Percentiles rank a stretch among this genome's conserved stretches.
These are phyloP conservation scores for Climacteris rufus DNA, from an alignment of 2,113 vertebrate species.

Conservation along the genomic window DNA sequence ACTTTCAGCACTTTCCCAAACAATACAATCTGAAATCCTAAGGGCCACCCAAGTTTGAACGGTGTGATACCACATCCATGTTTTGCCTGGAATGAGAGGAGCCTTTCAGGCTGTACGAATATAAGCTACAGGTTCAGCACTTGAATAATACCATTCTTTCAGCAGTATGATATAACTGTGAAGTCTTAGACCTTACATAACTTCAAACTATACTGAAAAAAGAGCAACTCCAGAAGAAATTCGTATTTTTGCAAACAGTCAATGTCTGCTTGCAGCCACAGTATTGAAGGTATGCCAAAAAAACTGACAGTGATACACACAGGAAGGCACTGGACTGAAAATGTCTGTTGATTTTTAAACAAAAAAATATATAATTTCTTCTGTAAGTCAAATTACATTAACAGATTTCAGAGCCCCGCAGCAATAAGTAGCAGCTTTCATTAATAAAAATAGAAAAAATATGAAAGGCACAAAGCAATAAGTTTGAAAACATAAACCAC, in stretches of 20 bases:
- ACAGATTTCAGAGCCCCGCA: background rate
- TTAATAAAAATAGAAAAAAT: background rate
- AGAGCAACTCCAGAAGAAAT: background rate
- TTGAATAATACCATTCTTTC: background rate
- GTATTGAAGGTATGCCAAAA: background rate
- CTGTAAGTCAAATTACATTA: background rate
- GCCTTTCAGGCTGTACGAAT: background rate
- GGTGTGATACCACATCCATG: background rate
- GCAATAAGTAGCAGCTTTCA: background rate
- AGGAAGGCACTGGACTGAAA: background rate
- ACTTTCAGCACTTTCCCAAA: slow-evolving; percentile 33
- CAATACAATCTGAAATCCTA: slow-evolving; percentile 12
- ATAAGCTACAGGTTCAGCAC: background rate
- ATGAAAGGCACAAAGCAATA: background rate
- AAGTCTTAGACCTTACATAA: background rate
- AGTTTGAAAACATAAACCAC: slow-evolving; percentile 1
- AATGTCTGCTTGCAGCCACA: background rate
- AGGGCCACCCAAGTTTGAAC: slow-evolving; percentile 26
- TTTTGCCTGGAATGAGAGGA: slow-evolving; percentile 22
- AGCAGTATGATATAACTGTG: background rate
- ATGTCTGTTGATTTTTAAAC: background rate
- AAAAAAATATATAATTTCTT: background rate
- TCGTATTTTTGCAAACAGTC: background rate
- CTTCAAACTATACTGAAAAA: background rate
- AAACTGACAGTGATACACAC: background rate